A percentile compares a stretch with the other conserved stretches of the same genome.
Conservation (phyloP, 2,797 vertebrate species). For the Gastrophryne carolinensis region DNA sequence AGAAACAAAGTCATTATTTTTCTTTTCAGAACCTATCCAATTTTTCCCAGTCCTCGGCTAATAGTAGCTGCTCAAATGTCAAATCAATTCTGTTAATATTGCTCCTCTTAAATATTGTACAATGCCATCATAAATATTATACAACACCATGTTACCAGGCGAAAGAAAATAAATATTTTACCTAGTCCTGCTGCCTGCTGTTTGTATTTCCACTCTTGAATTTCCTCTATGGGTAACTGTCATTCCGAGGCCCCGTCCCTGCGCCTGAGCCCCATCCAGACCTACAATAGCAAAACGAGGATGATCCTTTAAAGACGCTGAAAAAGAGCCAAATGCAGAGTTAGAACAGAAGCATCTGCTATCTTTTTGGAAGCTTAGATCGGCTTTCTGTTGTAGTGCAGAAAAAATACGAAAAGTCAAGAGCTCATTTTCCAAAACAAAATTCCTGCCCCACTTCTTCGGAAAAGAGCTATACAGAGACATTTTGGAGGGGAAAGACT, state of each 20-base stretch:
- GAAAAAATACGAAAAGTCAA: slow-evolving; percentile 76
- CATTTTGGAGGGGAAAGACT: slow-evolving; percentile 58
- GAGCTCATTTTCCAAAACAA: slow-evolving; percentile 76
- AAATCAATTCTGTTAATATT: too few species aligned
- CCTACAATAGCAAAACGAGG: slow-evolving; percentile 63
- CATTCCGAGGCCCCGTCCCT: slow-evolving; percentile 82
- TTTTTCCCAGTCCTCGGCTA: too few species aligned
- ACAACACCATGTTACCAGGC: too few species aligned
- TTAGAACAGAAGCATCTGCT: slow-evolving; percentile 65
- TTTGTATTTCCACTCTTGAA: slow-evolving; percentile 68
- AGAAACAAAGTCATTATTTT: too few species aligned
- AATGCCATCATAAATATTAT: too few species aligned
- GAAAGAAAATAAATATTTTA: too few species aligned
- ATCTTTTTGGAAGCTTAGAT: slow-evolving; percentile 55
- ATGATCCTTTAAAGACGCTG: slow-evolving; percentile 73
- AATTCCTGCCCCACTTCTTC: slow-evolving; percentile 68
- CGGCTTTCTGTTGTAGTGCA: slow-evolving; percentile 62
- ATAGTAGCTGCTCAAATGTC: too few species aligned
- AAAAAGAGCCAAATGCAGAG: slow-evolving; percentile 74
- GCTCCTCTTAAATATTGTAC: too few species aligned
- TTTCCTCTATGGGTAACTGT: slow-evolving; percentile 77
- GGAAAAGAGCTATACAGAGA: slow-evolving; percentile 66
- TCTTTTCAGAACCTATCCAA: too few species aligned
- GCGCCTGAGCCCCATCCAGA: slow-evolving; percentile 76
- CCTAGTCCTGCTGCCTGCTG: slow-evolving; percentile 74